Evolutionary conservation across 1,140 invertebrate species (phyloP).

Genomic region (Drosophila sp.): DNA sequence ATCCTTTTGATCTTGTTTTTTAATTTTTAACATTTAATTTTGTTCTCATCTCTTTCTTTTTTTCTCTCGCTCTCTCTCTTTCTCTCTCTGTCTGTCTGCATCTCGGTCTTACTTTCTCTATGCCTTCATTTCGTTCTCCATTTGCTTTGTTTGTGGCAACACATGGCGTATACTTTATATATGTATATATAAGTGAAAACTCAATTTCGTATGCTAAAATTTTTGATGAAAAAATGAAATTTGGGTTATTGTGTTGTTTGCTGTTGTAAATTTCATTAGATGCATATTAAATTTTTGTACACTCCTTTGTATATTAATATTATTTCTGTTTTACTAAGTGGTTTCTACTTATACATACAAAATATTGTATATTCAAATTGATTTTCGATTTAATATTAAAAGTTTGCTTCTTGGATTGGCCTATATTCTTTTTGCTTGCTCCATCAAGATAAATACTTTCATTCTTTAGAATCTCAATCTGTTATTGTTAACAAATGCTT

Average conservation of each 20-base stretch:
- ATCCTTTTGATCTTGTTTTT: slow-evolving; percentile 78
- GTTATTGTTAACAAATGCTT: slow-evolving; percentile 43
- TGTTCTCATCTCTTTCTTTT: slow-evolving; percentile 36
- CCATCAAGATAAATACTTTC: not conserved
- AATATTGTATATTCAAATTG: slow-evolving; percentile 1
- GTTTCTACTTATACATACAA: not conserved
- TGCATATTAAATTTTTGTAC: slow-evolving; percentile 55
- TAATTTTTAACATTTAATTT: slow-evolving; percentile 75
- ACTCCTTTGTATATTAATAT: slow-evolving; percentile 25
- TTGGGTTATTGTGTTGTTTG: slow-evolving; percentile 27
- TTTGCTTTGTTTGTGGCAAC: slow-evolving; percentile 40
- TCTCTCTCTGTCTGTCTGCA: slow-evolving; percentile 6
- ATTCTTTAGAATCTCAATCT: slow-evolving; percentile 6
- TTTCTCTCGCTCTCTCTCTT: not conserved
- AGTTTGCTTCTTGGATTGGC: not conserved
- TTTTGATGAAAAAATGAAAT: slow-evolving; percentile 46
- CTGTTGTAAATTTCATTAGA: slow-evolving; percentile 30
- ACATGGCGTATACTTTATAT: slow-evolving; percentile 73
- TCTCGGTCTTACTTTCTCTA: slow-evolving; percentile 10
- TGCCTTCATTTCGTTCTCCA: slow-evolving; percentile 2
- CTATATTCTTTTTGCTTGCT: not conserved
- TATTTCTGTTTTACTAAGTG: slow-evolving; percentile 37
- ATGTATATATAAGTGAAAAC: slow-evolving; percentile 24
- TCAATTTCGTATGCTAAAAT: slow-evolving; percentile 43
- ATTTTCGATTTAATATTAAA: slow-evolving; percentile 14